Conservation (phyloP, 2,888 invertebrate species). For the Lottia scabra region DNA sequence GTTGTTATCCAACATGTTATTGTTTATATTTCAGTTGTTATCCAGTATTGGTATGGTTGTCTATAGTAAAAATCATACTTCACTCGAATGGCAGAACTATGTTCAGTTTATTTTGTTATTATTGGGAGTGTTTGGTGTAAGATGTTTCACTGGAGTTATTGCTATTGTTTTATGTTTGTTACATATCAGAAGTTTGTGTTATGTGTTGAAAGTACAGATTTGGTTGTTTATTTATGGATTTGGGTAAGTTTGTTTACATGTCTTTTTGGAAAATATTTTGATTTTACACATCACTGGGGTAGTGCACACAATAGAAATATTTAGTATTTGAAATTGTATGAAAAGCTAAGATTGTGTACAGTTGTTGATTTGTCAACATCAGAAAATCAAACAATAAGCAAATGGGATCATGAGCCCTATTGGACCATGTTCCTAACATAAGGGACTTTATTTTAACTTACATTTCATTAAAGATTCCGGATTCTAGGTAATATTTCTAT, state of each 20-base stretch:
- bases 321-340: no score
- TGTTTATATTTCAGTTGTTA: slow-evolving; percentile 49
- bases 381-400: no score
- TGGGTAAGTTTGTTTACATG: slow-evolving; percentile 71
- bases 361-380: no score
- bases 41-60: slow-evolving; percentile 78
- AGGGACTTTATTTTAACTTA: no score
- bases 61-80: slow-evolving; percentile 71
- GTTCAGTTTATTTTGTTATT: slow-evolving; percentile 81
- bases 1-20: neutral
- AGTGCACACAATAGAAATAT: no score
- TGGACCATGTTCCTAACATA: no score
- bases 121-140: slow-evolving; percentile 80
- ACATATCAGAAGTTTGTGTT: slow-evolving; percentile 85
- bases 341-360: no score
- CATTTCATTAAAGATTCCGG: no score
- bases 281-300: no score
- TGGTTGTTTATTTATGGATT: slow-evolving; percentile 56
- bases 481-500: no score
- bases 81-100: slow-evolving; percentile 76
- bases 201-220: slow-evolving; percentile 79
- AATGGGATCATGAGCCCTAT: no score
- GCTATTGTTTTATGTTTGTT: slow-evolving; percentile 85
- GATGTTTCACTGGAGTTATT: slow-evolving; percentile 87
- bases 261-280: no score